Base-by-base conservation (phyloP, 2,888 invertebrate genomes). In the Lycophotia porphyrea region DNA sequence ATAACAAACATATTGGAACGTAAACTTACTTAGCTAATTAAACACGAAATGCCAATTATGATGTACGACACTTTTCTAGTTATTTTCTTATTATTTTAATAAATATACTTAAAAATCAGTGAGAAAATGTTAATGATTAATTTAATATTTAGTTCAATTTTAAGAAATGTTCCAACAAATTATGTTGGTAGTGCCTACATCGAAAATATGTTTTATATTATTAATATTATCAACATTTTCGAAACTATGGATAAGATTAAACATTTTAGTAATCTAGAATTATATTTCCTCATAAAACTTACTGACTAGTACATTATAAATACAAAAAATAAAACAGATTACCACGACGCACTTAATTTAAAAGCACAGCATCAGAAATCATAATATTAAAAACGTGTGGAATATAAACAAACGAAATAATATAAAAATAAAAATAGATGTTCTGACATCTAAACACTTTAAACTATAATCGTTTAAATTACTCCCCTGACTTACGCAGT, bases 221-320 rank as follows among this genome's bases (percentile, higher is more conserved):
- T 76, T 82, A 74, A 80, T 69, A 78, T 81, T 84, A 80, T 74
- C 64, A 84, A 84, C 76, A 77, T 80, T 78, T 80, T 69, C 60
- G 81, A 87, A 80, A 76, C 66, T 87, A 84, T 79, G 76, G 65
- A 83, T 80, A 87, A 64, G 74, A 83, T 84, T 88, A 87, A 88
- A 86, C 84, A 83, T 74, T 80, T 79, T 82, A 80, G 76, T 82
- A 77, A 78, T 76, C 81, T 84, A 87, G 76, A 79, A 70, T 77
- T 82, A 82, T 80, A 85, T 78, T 82, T 85, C 83, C 76, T 82
- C 83, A 86, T 88, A 89, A 89, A 92, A 91, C 95, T 95, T 95
- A 95, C 93, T 95, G 95, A 95, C 95, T 95, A 94, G 94, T 93
- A 93, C 85, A 92, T 91, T 91, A 92, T 92, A 92, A 92, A 93